Evolutionary conservation across 2,113 vertebrate species (phyloP).

Genomic region (Lycaon pictus): DNA sequence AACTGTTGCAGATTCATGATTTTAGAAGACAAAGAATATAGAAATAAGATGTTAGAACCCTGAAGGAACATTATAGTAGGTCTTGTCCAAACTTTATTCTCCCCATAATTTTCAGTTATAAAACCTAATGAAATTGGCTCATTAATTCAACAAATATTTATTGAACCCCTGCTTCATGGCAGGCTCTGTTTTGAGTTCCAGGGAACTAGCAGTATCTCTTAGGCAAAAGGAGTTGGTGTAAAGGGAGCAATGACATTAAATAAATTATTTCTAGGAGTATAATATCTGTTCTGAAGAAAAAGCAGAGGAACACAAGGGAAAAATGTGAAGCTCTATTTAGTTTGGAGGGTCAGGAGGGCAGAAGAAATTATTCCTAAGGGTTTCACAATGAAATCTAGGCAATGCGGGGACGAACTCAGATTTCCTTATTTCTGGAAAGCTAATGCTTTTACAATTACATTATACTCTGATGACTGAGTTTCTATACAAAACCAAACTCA

Average conservation of each 20-base stretch:
- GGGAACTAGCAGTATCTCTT: neutral
- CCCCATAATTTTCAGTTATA: constrained; percentile 37
- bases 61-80: neutral
- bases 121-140: neutral
- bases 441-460: neutral
- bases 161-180: neutral
- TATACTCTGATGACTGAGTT: neutral
- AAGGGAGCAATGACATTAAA: neutral
- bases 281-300: neutral
- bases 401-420: neutral
- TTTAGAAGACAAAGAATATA: constrained; percentile 39
- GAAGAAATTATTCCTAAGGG: neutral
- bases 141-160: constrained; percentile 13
- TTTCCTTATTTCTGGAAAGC: neutral
- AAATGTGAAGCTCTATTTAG: neutral
- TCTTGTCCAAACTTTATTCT: neutral
- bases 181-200: neutral
- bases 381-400: neutral
- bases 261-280: neutral
- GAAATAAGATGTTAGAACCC: neutral
- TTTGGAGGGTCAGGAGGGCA: neutral
- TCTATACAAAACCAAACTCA: neutral
- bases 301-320: neutral
- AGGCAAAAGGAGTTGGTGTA: neutral
- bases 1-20: neutral